phyloP scores from a whole-genome alignment of 2,888 invertebrate species.

The Eupeodes luniger region DNA sequence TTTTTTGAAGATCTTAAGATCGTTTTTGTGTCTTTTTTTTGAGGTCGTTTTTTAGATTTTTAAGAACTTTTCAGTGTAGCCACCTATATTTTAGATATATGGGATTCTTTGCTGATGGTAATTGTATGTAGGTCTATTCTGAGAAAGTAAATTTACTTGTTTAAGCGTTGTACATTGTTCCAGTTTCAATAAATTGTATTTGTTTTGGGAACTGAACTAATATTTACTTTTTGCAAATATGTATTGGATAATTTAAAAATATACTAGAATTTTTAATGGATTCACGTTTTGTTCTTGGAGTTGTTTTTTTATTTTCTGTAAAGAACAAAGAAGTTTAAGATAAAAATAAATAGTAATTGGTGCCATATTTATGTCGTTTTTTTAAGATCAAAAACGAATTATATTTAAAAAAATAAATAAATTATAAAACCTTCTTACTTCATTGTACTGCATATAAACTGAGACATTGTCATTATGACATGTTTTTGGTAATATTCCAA shows the following conservation, averaged over 20 bases:
- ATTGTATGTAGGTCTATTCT: not conserved
- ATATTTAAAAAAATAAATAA: too few species aligned
- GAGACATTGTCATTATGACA: too few species aligned
- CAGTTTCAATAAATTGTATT: constrained; percentile 43
- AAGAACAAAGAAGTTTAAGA: constrained; percentile 31
- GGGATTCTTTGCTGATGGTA: not conserved
- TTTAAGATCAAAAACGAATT: too few species aligned
- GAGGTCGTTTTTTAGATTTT: constrained; percentile 5
- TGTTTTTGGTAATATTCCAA: too few species aligned
- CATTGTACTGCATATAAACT: too few species aligned
- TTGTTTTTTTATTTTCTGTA: not conserved
- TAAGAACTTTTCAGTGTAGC: not conserved
- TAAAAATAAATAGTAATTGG: not conserved
- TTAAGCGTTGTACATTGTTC: constrained; percentile 21
- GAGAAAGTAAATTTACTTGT: constrained; percentile 1
- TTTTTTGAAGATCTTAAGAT: not conserved
- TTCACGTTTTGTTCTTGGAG: constrained; percentile 10
- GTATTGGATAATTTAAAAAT: constrained; percentile 56
- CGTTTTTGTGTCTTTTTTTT: not conserved
- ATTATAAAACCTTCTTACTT: too few species aligned
- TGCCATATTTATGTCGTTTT: too few species aligned
- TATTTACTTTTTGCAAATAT: constrained; percentile 63
- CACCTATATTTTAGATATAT: not conserved
- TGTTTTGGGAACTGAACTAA: constrained; percentile 42
- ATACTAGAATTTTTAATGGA: constrained; percentile 54